These are phyloP conservation scores for Montipora sp. DNA, from an alignment of 64 coral and sea anemone genomes.

Conservation along the genomic window DNA sequence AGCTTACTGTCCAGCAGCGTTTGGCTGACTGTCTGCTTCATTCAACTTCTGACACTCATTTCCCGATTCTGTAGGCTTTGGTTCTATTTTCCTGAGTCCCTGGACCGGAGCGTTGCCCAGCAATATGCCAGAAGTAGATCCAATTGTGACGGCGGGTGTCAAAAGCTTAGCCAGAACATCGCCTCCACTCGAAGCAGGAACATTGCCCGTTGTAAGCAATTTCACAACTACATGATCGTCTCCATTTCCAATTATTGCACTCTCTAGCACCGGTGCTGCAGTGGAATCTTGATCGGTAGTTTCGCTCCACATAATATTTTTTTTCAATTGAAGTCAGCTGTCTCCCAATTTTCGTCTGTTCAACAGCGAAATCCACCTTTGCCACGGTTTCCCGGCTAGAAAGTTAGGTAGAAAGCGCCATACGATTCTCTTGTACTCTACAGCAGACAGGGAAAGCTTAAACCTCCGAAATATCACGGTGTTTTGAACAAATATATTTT, in stretches of 20 bases:
- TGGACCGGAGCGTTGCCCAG: constrained; percentile 47
- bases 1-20: constrained; percentile 6
- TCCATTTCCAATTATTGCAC: background rate
- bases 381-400: background rate
- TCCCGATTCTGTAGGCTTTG: constrained; percentile 67
- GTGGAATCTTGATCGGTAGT: constrained; percentile 17
- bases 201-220: background rate
- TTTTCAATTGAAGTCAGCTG: constrained; percentile 12
- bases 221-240: constrained; percentile 16
- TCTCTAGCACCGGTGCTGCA: constrained; percentile 20
- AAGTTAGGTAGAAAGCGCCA: background rate
- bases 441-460: background rate
- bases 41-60: constrained; percentile 29
- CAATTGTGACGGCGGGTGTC: background rate
- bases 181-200: constrained; percentile 11
- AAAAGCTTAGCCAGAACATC: constrained; percentile 75
- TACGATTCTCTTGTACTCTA: background rate
- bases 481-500: background rate
- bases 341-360: background rate
- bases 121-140: constrained; percentile 39
- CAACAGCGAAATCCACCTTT: background rate
- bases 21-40: constrained; percentile 7
- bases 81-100: constrained; percentile 89
- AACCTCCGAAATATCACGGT: background rate
- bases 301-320: constrained; percentile 8